Percentiles rank a stretch among this genome's conserved stretches.
phyloP scores from a whole-genome alignment of 2,888 invertebrate genomes.

The Spisula subtruncata region DNA sequence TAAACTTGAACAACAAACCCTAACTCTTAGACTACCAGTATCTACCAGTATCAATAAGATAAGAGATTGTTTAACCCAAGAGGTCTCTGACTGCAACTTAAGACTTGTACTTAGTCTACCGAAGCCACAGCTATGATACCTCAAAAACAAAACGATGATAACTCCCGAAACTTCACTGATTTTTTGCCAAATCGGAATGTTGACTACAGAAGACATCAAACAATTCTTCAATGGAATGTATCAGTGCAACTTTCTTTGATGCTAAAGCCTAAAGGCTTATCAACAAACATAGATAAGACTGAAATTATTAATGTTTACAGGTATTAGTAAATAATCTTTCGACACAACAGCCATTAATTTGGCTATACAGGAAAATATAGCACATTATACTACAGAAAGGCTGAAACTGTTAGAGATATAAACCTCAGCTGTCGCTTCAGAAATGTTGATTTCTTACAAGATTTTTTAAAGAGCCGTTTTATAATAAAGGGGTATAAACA shows the following conservation, averaged over 20 bases:
- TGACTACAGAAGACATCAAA: slow-evolving; percentile 38
- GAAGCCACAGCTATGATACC: slow-evolving; percentile 5
- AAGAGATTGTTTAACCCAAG: no score
- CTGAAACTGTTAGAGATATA: no score
- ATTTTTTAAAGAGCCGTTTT: no score
- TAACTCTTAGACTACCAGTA: no score
- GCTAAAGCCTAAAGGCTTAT: slow-evolving; percentile 46
- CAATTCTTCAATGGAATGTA: slow-evolving; percentile 33
- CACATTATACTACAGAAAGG: background rate
- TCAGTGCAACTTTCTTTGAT: slow-evolving; percentile 41
- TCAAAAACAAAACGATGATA: slow-evolving; percentile 20
- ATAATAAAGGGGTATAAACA: no score
- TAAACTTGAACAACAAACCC: no score
- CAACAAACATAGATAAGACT: slow-evolving; percentile 28
- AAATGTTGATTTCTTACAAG: background rate
- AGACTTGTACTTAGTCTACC: background rate
- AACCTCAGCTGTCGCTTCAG: background rate
- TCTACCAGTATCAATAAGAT: no score
- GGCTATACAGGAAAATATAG: background rate
- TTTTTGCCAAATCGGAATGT: slow-evolving; percentile 35
- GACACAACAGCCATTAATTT: slow-evolving; percentile 15
- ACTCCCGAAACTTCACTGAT: background rate
- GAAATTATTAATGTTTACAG: slow-evolving; percentile 41
- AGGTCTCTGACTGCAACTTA: background rate
- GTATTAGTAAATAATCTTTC: slow-evolving; percentile 37